A percentile compares a stretch with the other conserved stretches of the same genome.
These are phyloP conservation scores for Oryctes rhinoceros DNA, from an alignment of 1,140 invertebrate genomes.

Conservation along the genomic window DNA sequence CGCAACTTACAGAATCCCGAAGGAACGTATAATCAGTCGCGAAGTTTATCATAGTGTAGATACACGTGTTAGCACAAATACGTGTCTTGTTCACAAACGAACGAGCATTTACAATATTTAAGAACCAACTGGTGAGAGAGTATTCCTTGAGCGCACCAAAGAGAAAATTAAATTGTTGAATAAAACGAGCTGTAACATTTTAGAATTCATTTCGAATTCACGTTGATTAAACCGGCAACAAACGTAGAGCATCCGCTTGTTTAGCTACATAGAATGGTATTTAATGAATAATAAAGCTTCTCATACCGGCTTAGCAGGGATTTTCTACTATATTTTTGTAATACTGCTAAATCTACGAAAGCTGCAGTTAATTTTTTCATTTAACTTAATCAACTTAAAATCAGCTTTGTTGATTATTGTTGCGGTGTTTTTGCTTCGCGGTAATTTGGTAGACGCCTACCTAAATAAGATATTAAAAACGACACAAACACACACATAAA, in stretches of 20 bases:
- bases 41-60: slow-evolving; percentile 25
- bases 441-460: neutral
- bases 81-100: slow-evolving; percentile 31
- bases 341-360: neutral
- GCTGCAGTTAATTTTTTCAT: neutral
- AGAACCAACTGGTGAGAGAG: slow-evolving; percentile 4
- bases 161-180: slow-evolving; percentile 35
- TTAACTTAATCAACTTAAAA: neutral
- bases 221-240: slow-evolving; percentile 32
- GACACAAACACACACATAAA: neutral
- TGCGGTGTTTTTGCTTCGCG: neutral
- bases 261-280: neutral
- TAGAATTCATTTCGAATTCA: slow-evolving; percentile 33
- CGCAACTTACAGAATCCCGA: neutral
- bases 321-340: neutral
- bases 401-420: neutral
- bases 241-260: slow-evolving; percentile 7
- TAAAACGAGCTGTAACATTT: slow-evolving; percentile 2
- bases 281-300: slow-evolving; percentile 21
- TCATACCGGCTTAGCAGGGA: neutral
- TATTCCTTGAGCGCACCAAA: slow-evolving; percentile 18
- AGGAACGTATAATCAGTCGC: slow-evolving; percentile 24
- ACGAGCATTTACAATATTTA: slow-evolving; percentile 34
- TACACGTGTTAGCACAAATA: slow-evolving; percentile 28
- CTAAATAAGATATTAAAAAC: neutral